Conservation (phyloP, 2,888 invertebrate genomes). For the Clistopyga incitator region DNA sequence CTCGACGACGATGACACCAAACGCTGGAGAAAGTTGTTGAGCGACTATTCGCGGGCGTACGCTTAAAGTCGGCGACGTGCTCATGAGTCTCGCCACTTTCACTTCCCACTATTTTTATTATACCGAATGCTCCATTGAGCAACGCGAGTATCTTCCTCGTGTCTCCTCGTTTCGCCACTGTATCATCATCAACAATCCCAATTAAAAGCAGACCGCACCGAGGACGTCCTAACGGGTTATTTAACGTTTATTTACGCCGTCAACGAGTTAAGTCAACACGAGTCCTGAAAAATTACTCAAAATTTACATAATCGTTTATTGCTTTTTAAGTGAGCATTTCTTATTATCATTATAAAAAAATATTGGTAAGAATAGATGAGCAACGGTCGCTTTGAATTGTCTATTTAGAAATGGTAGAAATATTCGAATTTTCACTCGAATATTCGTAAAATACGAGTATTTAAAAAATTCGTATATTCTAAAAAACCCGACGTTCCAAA, state of each 20-base stretch:
- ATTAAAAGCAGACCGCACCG: constrained; percentile 4
- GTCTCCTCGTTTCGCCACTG: constrained; percentile 35
- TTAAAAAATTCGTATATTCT: too few relatives aligned
- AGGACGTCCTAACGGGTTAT: neutral
- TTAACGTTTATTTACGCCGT: neutral
- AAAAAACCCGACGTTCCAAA: too few relatives aligned
- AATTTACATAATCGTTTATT: too few relatives aligned
- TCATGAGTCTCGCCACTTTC: constrained; percentile 73
- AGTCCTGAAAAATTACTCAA: neutral
- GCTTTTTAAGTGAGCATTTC: too few relatives aligned
- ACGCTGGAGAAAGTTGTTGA: constrained; percentile 80
- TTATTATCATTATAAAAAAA: too few relatives aligned
- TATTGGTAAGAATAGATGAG: too few relatives aligned
- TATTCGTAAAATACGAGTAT: too few relatives aligned
- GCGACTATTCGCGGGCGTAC: constrained; percentile 72
- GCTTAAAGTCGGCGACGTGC: constrained; percentile 32
- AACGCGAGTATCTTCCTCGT: constrained; percentile 69
- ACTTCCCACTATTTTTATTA: constrained; percentile 77
- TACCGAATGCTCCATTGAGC: constrained; percentile 72
- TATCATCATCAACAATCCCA: neutral
- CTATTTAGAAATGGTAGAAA: too few relatives aligned
- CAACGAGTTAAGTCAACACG: neutral
- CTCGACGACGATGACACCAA: constrained; percentile 69
- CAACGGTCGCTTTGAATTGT: too few relatives aligned
- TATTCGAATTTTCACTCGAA: too few relatives aligned